Evolutionary conservation across 2,888 invertebrate species (phyloP), one percentile per base, ranked within the genome.

Genomic region (Phytoseiulus persimilis): DNA sequence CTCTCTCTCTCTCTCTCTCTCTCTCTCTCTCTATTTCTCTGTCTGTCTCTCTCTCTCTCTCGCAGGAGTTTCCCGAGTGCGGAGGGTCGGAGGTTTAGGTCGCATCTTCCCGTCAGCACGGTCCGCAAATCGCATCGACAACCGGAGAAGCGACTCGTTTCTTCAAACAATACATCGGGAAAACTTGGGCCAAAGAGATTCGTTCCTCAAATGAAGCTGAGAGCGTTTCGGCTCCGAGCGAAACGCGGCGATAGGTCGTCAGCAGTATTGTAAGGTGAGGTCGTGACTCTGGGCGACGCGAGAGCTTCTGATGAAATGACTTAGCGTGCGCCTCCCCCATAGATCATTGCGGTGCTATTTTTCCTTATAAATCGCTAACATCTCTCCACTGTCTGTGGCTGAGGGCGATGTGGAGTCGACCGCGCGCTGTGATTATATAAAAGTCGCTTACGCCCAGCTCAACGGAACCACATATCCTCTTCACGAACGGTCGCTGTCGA

Each of bases 221-320:
- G 39, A 39, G 39, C 39, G 39, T 65, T 65, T 65, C 18, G 18
- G 18, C 18, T 65, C 65, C 65, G 65, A 65, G 65, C 65, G 2
- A 14, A 23, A 65, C 28, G 14, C 28, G 65, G 14, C 65, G 65
- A 14, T 65, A 65, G 65, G 18, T 28, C 14, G 65, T 23, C 65
- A 28, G 65, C 65, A 65, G 65, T 65, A 14, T 2, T 65, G 23
- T 65, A 28, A 65, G 65, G 23, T 23, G 65, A 28, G 65, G 65
- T 65, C 65, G 65, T 65, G 65, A 65, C 65, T 65, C 65, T 23
- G 65, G 65, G 87, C 87, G 87, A 31, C 87, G 33, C 18, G 87
- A n/a, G 23, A 33, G 87, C 87, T n/a, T 45, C 33, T 87, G 87
- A 87, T 87, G 87, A 87, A 87, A 87, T 87, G 87, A 87, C 87